These are phyloP conservation scores for Phainopepla nitens DNA, from an alignment of 2,113 vertebrate species.

Conservation along the genomic window DNA sequence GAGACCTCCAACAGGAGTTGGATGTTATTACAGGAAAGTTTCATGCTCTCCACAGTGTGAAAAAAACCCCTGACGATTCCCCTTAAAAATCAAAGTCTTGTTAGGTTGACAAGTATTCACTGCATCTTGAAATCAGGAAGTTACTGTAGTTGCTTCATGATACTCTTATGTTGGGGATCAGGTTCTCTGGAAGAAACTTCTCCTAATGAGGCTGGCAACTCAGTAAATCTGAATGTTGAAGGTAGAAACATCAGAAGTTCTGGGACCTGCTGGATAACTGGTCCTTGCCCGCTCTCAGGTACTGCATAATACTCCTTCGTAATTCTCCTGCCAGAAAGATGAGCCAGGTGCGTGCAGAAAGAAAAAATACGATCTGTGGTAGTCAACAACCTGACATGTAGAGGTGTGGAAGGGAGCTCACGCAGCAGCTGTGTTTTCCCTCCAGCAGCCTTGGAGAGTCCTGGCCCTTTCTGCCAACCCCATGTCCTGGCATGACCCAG, in stretches of 20 bases:
- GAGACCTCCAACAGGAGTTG: not conserved
- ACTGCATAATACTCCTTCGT: not conserved
- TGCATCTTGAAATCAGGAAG: not conserved
- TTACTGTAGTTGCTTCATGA: not conserved
- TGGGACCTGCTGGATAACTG: not conserved
- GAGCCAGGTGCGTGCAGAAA: not conserved
- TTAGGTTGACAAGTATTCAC: not conserved
- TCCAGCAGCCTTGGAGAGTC: not conserved
- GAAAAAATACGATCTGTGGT: not conserved
- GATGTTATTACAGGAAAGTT: not conserved
- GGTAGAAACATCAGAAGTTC: not conserved
- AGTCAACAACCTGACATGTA: not conserved
- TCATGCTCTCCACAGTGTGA: rapidly evolving
- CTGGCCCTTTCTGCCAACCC: not conserved
- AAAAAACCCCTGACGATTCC: not conserved
- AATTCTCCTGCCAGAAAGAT: not conserved
- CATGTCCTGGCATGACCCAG: not conserved
- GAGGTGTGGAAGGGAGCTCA: not conserved
- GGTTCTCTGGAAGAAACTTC: not conserved
- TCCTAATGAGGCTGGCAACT: not conserved
- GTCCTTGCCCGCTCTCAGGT: not conserved
- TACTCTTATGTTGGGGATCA: not conserved
- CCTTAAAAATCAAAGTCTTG: not conserved
- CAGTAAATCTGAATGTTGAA: not conserved
- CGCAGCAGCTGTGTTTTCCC: not conserved